A percentile compares a stretch with the other conserved stretches of the same genome.
These are phyloP conservation scores for Drosophila diplacantha DNA, from an alignment of 2,888 invertebrate genomes.

Conservation along the genomic window DNA sequence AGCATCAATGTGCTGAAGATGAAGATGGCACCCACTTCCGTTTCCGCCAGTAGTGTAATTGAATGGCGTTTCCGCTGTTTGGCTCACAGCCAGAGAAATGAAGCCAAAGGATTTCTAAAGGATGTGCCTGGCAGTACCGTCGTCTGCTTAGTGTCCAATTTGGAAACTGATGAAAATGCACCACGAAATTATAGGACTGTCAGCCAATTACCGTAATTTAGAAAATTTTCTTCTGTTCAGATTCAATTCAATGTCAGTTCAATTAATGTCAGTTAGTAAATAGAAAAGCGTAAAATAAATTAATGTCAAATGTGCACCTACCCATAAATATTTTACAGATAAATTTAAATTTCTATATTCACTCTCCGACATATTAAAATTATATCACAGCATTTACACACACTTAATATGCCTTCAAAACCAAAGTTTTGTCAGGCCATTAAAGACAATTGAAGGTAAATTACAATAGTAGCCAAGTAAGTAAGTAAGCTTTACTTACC, in stretches of 20 bases:
- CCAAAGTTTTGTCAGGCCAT: not conserved
- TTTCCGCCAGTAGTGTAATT: conserved; percentile 17
- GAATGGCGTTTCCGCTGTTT: conserved; percentile 15
- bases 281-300: not conserved
- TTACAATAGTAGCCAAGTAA: not conserved
- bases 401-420: not conserved
- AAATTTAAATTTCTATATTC: not conserved
- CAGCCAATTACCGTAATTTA: not conserved
- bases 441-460: not conserved
- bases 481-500: not conserved
- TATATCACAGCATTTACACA: not conserved
- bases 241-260: too few species aligned
- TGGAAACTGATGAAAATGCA: conserved; percentile 1
- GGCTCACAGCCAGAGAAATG: conserved; percentile 1
- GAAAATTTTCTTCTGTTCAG: not conserved
- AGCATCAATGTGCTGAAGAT: conserved; percentile 6
- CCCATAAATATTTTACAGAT: not conserved
- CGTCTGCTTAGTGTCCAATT: conserved; percentile 8
- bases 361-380: not conserved
- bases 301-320: not conserved
- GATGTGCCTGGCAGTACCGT: conserved; percentile 1
- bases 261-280: not conserved
- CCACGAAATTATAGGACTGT: not conserved
- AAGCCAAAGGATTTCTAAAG: not conserved
- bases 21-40: conserved; percentile 12